phyloP scores from a whole-genome alignment of 2,113 vertebrate species.

The Scophthalmus maximus region DNA sequence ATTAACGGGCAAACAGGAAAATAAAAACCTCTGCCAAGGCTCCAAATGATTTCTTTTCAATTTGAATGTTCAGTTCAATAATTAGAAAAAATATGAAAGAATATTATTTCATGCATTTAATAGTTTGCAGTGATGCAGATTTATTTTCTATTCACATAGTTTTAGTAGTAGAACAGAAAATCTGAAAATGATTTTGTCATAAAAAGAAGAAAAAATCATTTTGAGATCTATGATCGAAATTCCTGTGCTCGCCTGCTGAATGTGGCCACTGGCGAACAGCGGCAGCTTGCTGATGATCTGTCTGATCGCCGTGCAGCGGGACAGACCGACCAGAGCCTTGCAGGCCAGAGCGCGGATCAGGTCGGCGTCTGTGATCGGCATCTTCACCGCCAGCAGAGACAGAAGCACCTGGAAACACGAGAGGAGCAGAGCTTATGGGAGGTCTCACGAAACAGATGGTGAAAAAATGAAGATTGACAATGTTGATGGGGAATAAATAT shows the following conservation, averaged over 20 bases:
- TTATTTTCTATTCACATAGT: background rate
- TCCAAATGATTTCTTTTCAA: too few relatives aligned
- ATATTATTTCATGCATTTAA: too few relatives aligned
- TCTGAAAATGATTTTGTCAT: too few relatives aligned
- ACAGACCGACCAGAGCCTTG: constrained; percentile 93
- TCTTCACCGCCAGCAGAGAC: constrained; percentile 92
- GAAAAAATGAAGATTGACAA: too few relatives aligned
- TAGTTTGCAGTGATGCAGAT: too few relatives aligned
- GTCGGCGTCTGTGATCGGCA: constrained; percentile 95
- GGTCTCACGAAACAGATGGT: background rate
- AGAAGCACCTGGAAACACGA: constrained; percentile 83
- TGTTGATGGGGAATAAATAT: too few relatives aligned
- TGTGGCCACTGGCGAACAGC: constrained; percentile 95
- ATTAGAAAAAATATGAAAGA: too few relatives aligned
- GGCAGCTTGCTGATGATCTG: constrained; percentile 98
- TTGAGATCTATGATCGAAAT: background rate
- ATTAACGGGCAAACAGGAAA: too few relatives aligned
- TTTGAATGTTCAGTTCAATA: too few relatives aligned
- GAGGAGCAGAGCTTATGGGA: background rate
- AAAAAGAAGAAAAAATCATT: background rate
- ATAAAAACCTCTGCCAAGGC: too few relatives aligned
- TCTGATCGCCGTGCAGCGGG: constrained; percentile 88
- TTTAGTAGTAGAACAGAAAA: too few relatives aligned
- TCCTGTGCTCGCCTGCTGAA: constrained; percentile 84
- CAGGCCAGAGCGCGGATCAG: constrained; percentile 93